Percentiles rank a stretch among this genome's conserved stretches.
phyloP scores from a whole-genome alignment of 2,797 vertebrate species.

The Nannoperca australis region DNA sequence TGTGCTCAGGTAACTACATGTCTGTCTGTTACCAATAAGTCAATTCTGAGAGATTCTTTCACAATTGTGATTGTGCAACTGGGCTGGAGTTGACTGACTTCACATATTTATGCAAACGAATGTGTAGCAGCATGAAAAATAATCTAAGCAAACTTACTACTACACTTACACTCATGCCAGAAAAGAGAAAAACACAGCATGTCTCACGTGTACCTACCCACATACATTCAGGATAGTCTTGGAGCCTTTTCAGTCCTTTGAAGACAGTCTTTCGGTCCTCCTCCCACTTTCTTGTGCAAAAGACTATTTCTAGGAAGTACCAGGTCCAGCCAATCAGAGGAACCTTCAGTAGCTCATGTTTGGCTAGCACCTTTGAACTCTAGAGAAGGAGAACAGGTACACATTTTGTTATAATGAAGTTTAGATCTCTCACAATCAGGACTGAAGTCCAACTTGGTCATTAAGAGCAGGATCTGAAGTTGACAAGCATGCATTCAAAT shows the following conservation, averaged over 20 bases:
- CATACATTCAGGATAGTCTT: slow-evolving; percentile 97
- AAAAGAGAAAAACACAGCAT: neutral
- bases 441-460: neutral
- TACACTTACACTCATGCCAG: neutral
- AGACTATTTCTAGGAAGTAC: slow-evolving; percentile 99
- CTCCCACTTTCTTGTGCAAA: slow-evolving; percentile 98
- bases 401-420: neutral
- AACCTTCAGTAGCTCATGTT: slow-evolving; percentile 95
- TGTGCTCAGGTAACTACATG: neutral
- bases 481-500: neutral
- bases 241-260: slow-evolving; percentile 86
- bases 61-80: slow-evolving; percentile 6
- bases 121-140: neutral
- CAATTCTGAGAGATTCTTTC: neutral
- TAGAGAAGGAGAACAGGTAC: slow-evolving; percentile 57
- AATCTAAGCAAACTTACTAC: neutral
- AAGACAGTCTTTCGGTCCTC: slow-evolving; percentile 94
- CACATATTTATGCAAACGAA: neutral
- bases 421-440: neutral
- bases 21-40: neutral
- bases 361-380: slow-evolving; percentile 98
- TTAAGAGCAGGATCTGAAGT: neutral
- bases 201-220: slow-evolving; percentile 89
- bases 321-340: slow-evolving; percentile 99
- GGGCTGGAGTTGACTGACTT: neutral